These are phyloP conservation scores for Pelosia muscerda DNA, from an alignment of 2,888 invertebrate species.

Conservation along the genomic window DNA sequence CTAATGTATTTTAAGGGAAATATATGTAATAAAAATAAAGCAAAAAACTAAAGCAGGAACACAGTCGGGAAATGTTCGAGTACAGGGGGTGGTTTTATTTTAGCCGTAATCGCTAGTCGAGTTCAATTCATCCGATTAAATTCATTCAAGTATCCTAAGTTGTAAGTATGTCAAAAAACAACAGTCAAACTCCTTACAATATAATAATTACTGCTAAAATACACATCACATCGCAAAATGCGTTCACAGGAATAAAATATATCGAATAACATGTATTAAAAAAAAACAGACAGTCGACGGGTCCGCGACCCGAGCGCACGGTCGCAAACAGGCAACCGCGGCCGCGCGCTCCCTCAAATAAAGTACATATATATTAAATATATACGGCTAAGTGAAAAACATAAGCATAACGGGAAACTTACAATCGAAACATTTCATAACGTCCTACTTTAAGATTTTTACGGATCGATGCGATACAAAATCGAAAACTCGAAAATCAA, in stretches of 20 bases:
- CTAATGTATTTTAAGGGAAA: conserved; percentile 84
- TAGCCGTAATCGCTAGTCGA: conserved; percentile 81
- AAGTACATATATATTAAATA: conserved; percentile 83
- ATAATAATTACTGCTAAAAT: conserved; percentile 88
- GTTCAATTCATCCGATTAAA: conserved; percentile 78
- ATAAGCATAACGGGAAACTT: conserved; percentile 87
- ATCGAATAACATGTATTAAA: conserved; percentile 89
- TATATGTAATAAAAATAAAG: conserved; percentile 84
- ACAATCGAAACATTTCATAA: conserved; percentile 87
- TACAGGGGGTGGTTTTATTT: conserved; percentile 80
- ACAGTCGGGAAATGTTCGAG: conserved; percentile 86
- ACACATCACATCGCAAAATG: conserved; percentile 91
- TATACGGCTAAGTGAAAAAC: conserved; percentile 83
- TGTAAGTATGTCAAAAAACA: conserved; percentile 87
- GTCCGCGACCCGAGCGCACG: conserved; percentile 75
- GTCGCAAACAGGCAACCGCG: conserved; percentile 85
- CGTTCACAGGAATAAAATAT: conserved; percentile 93
- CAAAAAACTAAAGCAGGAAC: conserved; percentile 87
- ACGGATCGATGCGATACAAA: conserved; percentile 87
- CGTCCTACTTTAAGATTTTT: conserved; percentile 87
- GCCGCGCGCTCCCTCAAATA: conserved; percentile 77
- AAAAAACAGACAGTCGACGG: conserved; percentile 84
- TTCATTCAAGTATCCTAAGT: conserved; percentile 83
- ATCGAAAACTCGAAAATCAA: conserved; percentile 87
- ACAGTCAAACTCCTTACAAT: conserved; percentile 87